phyloP scores from a whole-genome alignment of 1,140 invertebrate species.

The Maniola jurtina region DNA sequence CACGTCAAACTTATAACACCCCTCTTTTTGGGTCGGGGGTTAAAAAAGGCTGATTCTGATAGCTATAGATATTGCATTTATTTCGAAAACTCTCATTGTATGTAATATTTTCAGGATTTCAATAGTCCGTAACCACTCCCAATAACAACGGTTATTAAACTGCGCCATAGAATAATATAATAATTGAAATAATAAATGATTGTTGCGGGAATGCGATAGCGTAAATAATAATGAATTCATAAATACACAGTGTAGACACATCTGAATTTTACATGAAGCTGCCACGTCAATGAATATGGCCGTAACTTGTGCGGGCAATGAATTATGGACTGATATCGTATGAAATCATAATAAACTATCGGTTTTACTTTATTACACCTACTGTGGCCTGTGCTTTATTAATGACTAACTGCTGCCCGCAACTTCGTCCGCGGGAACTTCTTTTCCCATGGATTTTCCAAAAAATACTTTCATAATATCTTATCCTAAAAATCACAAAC shows the following conservation, averaged over 20 bases:
- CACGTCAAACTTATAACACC: too few species aligned
- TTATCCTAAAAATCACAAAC: too few species aligned
- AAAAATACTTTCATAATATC: too few species aligned
- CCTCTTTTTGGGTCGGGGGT: too few species aligned
- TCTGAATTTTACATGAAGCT: slow-evolving; percentile 42
- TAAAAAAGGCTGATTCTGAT: too few species aligned
- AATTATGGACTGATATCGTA: slow-evolving; percentile 35
- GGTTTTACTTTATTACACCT: not conserved
- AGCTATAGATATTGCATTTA: too few species aligned
- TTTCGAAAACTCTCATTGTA: too few species aligned
- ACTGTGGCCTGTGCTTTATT: not conserved
- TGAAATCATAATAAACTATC: slow-evolving; percentile 4
- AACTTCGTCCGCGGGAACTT: too few species aligned
- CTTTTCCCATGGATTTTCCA: too few species aligned
- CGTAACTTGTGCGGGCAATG: slow-evolving; percentile 28
- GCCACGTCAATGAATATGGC: slow-evolving; percentile 36
- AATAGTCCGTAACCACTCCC: not conserved
- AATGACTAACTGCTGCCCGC: too few species aligned
- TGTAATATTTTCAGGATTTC: too few species aligned
- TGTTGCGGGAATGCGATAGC: slow-evolving; percentile 31
- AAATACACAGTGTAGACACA: slow-evolving; percentile 34
- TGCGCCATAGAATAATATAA: slow-evolving; percentile 8
- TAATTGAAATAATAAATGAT: slow-evolving; percentile 34
- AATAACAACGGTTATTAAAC: not conserved
- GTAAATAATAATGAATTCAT: slow-evolving; percentile 43